Conservation (phyloP, 1,140 invertebrate genomes). For the Pseudomyrmex dendroicus region DNA sequence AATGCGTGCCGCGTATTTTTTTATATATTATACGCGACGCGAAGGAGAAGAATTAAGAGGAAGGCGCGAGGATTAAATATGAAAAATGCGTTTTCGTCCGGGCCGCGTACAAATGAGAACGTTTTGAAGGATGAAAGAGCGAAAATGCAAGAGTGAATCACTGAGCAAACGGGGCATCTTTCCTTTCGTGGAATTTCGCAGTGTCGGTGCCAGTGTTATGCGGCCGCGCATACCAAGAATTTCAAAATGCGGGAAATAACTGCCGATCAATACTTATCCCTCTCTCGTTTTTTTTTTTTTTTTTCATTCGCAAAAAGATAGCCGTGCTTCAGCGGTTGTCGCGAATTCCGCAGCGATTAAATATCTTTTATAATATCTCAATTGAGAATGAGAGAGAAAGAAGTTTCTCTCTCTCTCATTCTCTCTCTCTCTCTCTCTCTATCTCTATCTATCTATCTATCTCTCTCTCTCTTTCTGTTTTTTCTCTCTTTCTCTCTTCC, state of each 20-base stretch:
- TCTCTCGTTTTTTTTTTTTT: background rate
- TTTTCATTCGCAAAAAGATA: conserved; percentile 4
- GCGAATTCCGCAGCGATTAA: conserved; percentile 38
- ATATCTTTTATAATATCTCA: conserved; percentile 24
- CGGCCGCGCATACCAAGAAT: conserved; percentile 19
- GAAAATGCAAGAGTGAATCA: background rate
- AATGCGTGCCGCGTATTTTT: too few relatives aligned
- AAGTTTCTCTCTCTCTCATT: background rate
- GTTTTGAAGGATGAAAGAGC: background rate
- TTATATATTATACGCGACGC: too few relatives aligned
- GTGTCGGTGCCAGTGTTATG: conserved; percentile 30
- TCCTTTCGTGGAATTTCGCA: conserved; percentile 17
- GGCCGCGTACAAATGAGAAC: background rate
- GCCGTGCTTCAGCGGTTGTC: background rate
- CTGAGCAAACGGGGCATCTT: background rate
- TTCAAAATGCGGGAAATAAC: conserved; percentile 25
- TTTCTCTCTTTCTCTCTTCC: too few relatives aligned
- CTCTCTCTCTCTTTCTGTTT: too few relatives aligned
- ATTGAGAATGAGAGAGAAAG: too few relatives aligned
- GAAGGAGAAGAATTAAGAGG: background rate
- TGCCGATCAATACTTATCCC: conserved; percentile 2
- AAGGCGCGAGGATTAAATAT: background rate
- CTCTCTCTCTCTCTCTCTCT: too few relatives aligned
- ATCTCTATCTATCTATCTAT: too few relatives aligned
- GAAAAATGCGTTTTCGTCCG: background rate